phyloP scores from a whole-genome alignment of 2,797 vertebrate species.

The Cetoscarus ocellatus region DNA sequence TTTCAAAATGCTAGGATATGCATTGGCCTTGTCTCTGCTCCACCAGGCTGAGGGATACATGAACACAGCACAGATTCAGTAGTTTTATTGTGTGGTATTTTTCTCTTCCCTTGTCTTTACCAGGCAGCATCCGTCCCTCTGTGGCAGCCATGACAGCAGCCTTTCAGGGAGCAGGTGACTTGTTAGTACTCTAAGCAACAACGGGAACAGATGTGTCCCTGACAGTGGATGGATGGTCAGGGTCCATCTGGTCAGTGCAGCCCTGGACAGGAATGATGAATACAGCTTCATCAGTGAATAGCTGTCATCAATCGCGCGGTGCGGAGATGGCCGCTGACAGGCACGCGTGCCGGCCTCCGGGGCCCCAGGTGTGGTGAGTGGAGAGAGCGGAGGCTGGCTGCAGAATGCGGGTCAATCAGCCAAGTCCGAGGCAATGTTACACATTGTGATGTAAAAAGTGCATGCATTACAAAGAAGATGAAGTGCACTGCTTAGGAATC shows the following conservation, averaged over 20 bases:
- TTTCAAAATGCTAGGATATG: slow-evolving; percentile 11
- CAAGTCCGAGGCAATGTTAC: slow-evolving; percentile 85
- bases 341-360: slow-evolving; percentile 85
- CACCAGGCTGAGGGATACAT: slow-evolving; percentile 30
- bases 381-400: slow-evolving; percentile 83
- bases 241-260: slow-evolving; percentile 99
- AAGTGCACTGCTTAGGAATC: slow-evolving; percentile 63
- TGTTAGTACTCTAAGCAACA: slow-evolving; percentile 99
- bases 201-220: slow-evolving; percentile 99
- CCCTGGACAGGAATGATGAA: slow-evolving; percentile 99
- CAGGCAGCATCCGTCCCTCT: slow-evolving; percentile 77
- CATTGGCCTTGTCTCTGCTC: background rate
- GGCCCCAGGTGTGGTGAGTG: slow-evolving; percentile 95
- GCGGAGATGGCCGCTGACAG: slow-evolving; percentile 95
- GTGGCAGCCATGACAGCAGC: slow-evolving; percentile 89
- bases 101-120: slow-evolving; percentile 73
- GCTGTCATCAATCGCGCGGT: slow-evolving; percentile 99
- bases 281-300: slow-evolving; percentile 99
- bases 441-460: slow-evolving; percentile 88
- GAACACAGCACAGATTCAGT: slow-evolving; percentile 28
- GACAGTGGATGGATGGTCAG: slow-evolving; percentile 99
- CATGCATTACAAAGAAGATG: slow-evolving; percentile 83
- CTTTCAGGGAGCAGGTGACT: slow-evolving; percentile 98
- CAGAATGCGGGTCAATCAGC: slow-evolving; percentile 96
- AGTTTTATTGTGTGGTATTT: slow-evolving; percentile 44